phyloP scores from a whole-genome alignment of 2,888 invertebrate genomes.

The Mesorhabditis belari region DNA sequence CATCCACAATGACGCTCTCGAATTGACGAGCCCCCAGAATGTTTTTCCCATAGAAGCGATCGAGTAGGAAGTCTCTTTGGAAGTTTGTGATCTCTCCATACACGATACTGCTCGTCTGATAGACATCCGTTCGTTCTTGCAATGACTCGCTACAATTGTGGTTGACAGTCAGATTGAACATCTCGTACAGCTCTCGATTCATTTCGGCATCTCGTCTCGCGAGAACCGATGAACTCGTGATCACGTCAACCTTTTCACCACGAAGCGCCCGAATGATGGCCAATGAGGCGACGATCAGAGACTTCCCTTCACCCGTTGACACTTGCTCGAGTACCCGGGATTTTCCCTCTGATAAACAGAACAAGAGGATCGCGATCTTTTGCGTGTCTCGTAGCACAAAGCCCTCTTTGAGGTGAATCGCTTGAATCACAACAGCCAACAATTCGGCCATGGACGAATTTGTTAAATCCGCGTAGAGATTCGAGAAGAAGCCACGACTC shows the following conservation, averaged over 20 bases:
- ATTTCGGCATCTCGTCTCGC: no score
- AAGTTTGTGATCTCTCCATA: slow-evolving; percentile 52
- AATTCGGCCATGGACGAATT: not conserved
- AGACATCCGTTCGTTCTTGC: no score
- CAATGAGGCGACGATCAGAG: slow-evolving; percentile 2
- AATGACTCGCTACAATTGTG: no score
- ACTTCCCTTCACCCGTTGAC: slow-evolving; percentile 7
- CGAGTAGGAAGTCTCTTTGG: slow-evolving; percentile 50
- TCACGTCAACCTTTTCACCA: no score
- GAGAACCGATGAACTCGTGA: no score
- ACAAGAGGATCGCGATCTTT: slow-evolving; percentile 4
- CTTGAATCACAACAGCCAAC: not conserved
- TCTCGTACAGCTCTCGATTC: no score
- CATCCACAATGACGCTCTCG: slow-evolving; percentile 53
- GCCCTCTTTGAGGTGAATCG: not conserved
- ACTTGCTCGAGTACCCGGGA: slow-evolving; percentile 2
- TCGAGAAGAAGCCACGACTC: no score
- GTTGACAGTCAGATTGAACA: no score
- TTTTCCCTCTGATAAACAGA: not conserved
- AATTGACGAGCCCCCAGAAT: slow-evolving; percentile 44
- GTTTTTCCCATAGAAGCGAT: slow-evolving; percentile 51
- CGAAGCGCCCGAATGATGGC: slow-evolving; percentile 2
- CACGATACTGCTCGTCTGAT: slow-evolving; percentile 29
- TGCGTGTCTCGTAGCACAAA: slow-evolving; percentile 4
- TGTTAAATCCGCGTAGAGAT: no score